Evolutionary conservation across 2,113 vertebrate species (phyloP), one percentile per base, ranked within the genome.

Genomic region (Melanerpes formicivorus): DNA sequence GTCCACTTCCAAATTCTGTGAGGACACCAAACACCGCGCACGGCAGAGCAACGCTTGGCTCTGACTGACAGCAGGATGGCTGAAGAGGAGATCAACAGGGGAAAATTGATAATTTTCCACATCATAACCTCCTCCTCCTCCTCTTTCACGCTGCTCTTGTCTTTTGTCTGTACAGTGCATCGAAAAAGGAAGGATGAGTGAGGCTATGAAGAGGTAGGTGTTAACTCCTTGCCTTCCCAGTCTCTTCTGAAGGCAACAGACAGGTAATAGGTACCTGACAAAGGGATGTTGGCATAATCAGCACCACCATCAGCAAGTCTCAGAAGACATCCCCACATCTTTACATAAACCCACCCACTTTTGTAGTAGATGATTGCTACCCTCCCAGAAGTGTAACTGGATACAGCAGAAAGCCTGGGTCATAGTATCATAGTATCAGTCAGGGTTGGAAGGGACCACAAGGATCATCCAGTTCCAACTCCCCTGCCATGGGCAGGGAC

Each of bases 201-300:
- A 77, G 21, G 54, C 48, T 71, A 40, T 2, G 10, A 7, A 58
- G 73, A 76, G 18, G 26, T 1, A 65, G 6, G 5, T 59, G 66
- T 9, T 88, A 90, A 83, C 44, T 81, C 73, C 22, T 71, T 73
- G 27, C 34, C 25, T 89, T 90, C 60, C n/a, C 29, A 80, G 52
- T 30, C 62, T 90, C 60, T 75, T 89, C 69, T 65, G 42, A 89
- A 67, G 17, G 30, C 80, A 92, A 90, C 8, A 32, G 37, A 37
- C 7, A 84, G 32, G 32, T 75, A 94, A 93, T 25, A 88, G 29
- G 12, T 18, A 90, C 42, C 50, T 95, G 66, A 94, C 79, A 80
- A 84, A 66, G 18, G 3, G 17, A 50, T 80, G 70, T 0, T 77
- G 69, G 72, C 89, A 87, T 67, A 70, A 92, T 84, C 64, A 83